Base-by-base conservation (phyloP, 2,797 vertebrate genomes). In the Cynopterus sphinx region DNA sequence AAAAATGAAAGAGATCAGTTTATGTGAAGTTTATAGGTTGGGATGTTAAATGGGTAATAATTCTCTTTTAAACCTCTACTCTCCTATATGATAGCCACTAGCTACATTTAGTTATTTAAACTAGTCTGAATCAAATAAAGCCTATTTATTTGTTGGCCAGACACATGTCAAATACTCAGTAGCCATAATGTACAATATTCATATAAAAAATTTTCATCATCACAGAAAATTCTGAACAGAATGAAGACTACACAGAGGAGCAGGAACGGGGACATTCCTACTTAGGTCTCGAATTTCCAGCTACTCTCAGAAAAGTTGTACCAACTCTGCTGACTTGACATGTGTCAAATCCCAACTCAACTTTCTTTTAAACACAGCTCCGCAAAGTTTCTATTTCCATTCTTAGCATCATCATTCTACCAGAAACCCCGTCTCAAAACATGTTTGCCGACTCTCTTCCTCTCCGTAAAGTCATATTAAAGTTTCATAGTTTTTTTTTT, bases 21-120 rank as follows among this genome's bases (percentile, higher is more conserved):
- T 89, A 55, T 65, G 46, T 81, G 84, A 91, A 57, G n/a, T 87
- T 78, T 16, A 9, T 79, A 51, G 57, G 36, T 51, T 63, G 53
- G 15, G 46, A 36, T 75, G 24, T 71, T 43, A 49, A 78, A 33
- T 79, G 65, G 28, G 19, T 55, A 41, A 41, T 22, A 28, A 39
- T 79, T 31, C 53, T 53, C 22, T 17, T 49, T 49, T 41, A 28
- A 59, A 36, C 28, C 59, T 15, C 2, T 67, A 31, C 31, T 21
- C 6, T 71, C 22, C 6, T 39, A 11, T 26, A 61, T 43, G 33
- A 28, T 59, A 85, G 39, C 12, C 31, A 55, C 61, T 65, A 68
- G n/a, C 17, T 3, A 22, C 3, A 24, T 2, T 2, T 63, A 41
- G 36, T 31, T 82, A 36, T 83, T 92, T 51, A 70, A 88, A 51